Percentiles rank a stretch among this genome's conserved stretches.
phyloP scores from a whole-genome alignment of 1,140 invertebrate genomes.

The Cotesia chilonis region DNA sequence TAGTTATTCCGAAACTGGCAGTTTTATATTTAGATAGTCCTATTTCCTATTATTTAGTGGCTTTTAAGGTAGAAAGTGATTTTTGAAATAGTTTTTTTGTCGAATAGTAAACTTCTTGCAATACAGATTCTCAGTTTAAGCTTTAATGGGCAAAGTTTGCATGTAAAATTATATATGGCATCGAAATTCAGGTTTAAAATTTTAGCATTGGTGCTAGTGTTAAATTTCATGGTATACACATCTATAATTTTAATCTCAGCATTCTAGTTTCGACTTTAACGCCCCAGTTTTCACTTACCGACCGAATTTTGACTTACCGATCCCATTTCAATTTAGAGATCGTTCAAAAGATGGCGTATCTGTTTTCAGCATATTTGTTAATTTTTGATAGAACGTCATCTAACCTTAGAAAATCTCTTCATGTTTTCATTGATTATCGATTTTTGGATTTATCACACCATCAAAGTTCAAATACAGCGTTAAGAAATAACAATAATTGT shows the following conservation, averaged over 20 bases:
- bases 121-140: conserved; percentile 1
- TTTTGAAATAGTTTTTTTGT: conserved; percentile 6
- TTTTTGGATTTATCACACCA: too few species aligned
- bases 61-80: background rate
- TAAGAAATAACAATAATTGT: too few species aligned
- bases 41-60: background rate
- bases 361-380: background rate
- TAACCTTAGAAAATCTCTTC: too few species aligned
- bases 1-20: background rate
- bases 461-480: too few species aligned
- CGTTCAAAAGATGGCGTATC: background rate
- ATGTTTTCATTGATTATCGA: too few species aligned
- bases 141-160: conserved; percentile 3
- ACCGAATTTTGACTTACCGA: conserved; percentile 1
- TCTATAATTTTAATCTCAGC: conserved; percentile 10
- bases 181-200: background rate
- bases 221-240: conserved; percentile 1
- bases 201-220: background rate
- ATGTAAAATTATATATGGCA: conserved; percentile 11
- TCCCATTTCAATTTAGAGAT: background rate
- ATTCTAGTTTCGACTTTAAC: conserved; percentile 6
- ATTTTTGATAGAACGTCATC: too few species aligned
- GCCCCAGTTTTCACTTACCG: background rate
- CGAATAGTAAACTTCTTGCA: background rate
- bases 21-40: background rate